Evolutionary conservation across 2,113 vertebrate genomes (phyloP), one percentile per base, ranked within the genome.

Genomic region (Panurus biarmicus): DNA sequence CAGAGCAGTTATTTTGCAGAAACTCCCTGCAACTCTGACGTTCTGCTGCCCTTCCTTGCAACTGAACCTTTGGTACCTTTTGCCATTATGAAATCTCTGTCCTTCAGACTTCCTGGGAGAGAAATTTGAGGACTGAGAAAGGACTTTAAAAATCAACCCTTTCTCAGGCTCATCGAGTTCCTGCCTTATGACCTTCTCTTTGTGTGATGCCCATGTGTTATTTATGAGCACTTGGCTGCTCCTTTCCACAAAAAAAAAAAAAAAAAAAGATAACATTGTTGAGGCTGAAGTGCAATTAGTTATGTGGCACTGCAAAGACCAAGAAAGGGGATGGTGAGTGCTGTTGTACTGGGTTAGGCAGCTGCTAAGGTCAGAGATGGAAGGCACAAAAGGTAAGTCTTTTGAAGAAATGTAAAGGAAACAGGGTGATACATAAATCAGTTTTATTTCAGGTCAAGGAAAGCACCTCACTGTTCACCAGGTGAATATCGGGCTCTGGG

Each of bases 221-320:
- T 91, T 93, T 92, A 85, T 60, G 61, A 81, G 53, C 14, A 50
- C 11, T 80, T 81, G 65, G 28, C n/a, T 3, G 4, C 65, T 77
- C 3, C 0, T 51, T 64, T 60, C 29, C 48, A 60, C 3, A 1
- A 42, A n/a, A 56, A 64, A 45, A 26, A 38, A 19, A 9, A 6
- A 12, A 24, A 29, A 25, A 36, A 47, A 21, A 61, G 21, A 31
- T 56, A 87, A 48, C 23, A 14, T 14, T 60, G 57, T 75, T 85
- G 66, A 89, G 72, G 42, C 50, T 70, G 66, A 91, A 85, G 77
- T 58, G 65, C 36, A 65, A 16, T 88, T 87, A 85, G 35, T 51
- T 71, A 18, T 25, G 12, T 65, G 45, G 20, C 61, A 23, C 36
- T 75, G 45, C 40, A 53, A 38, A 36, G 50, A 72, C 8, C 54